Conservation (phyloP, 2,113 vertebrate species). For the Erythrocercus mccallii region DNA sequence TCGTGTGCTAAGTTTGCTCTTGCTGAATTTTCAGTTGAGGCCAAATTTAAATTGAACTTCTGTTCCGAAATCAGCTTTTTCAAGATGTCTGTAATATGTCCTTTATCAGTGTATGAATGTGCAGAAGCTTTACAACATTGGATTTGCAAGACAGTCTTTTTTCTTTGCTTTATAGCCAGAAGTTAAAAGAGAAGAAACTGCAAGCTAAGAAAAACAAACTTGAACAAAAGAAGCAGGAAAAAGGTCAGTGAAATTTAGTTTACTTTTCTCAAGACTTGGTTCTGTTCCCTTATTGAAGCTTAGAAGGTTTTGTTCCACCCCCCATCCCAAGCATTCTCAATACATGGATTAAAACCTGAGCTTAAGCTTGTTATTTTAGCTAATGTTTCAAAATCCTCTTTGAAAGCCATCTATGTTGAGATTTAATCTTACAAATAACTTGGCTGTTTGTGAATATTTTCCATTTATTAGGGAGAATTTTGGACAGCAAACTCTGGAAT, state of each 20-base stretch:
- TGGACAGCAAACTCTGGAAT: background rate
- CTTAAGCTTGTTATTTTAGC: slow-evolving; percentile 24
- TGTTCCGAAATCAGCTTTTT: background rate
- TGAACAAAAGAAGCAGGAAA: slow-evolving; percentile 69
- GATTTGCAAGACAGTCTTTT: background rate
- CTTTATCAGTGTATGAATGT: background rate
- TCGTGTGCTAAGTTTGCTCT: background rate
- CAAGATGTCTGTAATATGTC: background rate
- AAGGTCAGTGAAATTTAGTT: slow-evolving; percentile 59
- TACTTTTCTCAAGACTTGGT: background rate
- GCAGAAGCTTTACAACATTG: background rate
- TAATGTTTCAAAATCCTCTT: slow-evolving; percentile 3
- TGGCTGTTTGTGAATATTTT: background rate
- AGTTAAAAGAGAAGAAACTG: slow-evolving; percentile 82
- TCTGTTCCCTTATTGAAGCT: background rate
- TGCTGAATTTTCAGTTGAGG: background rate
- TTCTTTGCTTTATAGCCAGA: slow-evolving; percentile 72
- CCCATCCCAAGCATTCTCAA: background rate
- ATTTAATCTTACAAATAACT: slow-evolving; percentile 21
- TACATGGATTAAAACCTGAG: background rate
- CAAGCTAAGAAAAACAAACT: slow-evolving; percentile 78
- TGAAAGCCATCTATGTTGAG: background rate
- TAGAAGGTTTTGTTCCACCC: background rate
- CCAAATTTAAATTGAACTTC: background rate
- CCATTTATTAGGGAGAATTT: background rate